Base-by-base conservation (phyloP, 2,888 invertebrate genomes). In the Dendrolimus houi region DNA sequence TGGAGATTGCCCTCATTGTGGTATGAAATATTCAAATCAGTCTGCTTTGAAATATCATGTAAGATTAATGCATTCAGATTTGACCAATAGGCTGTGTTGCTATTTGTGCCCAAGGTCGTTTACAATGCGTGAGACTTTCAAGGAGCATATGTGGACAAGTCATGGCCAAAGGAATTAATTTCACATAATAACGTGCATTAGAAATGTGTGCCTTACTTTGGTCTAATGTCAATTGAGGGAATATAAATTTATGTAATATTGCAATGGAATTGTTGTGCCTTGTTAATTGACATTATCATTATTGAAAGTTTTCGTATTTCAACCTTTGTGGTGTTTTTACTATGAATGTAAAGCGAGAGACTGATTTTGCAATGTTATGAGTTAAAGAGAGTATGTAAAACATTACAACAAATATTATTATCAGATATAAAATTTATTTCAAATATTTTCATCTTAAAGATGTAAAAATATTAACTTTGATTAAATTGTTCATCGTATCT, bases 1-100 rank as follows among this genome's bases (percentile, higher is more conserved):
- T 66, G 93, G 93, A 0, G 93, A 92, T 64, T 94, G 94, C 70
- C 94, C 94, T 0, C 94, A 94, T 72, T 94, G 94, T 65, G 93
- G 93, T 13, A 93, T 93, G 88, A 92, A 92, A 62, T 94, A 94
- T 79, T 93, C 93, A 56, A 94, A 94, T 77, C 94, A 94, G 77
- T 94, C 94, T 1, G 93, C 94, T 53, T 86, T 94, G 64, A 94
- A 94, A 76, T 94, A 94, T 74, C 94, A 94, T 68, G 94, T 94
- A 54, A 88, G 94, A 65, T 81, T 94, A 74, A 93, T 94, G 84
- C 94, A 94, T 81, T 94, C 94, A 47, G 94, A 94, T 77, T 83
- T 94, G 65, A 92, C 93, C 29, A 94, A 94, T 73, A 90, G 93
- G 75, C 88, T 94, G 62, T 94, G 94, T 79, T 94, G 94, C 77